A percentile compares a stretch with the other conserved stretches of the same genome.
Evolutionary conservation across 2,797 vertebrate species (phyloP).

Genomic region (Myotis pilosus): DNA sequence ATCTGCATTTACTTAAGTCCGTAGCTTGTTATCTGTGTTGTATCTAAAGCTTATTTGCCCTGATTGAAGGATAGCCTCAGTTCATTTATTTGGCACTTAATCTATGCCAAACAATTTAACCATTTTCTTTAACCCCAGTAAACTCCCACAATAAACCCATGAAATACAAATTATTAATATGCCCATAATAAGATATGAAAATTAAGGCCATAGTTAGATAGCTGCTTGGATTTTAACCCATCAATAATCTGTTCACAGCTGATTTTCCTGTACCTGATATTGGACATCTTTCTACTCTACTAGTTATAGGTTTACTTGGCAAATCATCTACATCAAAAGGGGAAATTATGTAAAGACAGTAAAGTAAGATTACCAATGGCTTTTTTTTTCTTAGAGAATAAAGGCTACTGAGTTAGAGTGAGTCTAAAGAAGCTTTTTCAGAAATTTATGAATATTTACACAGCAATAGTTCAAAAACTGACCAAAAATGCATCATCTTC

Average conservation of each 20-base stretch:
- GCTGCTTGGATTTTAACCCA: not conserved
- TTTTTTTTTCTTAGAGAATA: not conserved
- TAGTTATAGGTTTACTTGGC: not conserved
- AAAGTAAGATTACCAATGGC: not conserved
- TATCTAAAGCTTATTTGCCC: not conserved
- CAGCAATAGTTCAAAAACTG: not conserved
- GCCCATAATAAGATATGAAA: not conserved
- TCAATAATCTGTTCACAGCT: not conserved
- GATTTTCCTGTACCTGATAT: not conserved
- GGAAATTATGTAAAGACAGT: not conserved
- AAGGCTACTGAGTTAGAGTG: not conserved
- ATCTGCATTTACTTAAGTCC: not conserved
- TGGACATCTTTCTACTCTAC: not conserved
- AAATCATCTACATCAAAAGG: not conserved
- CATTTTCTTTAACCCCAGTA: not conserved
- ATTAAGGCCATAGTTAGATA: not conserved
- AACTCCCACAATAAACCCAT: not conserved
- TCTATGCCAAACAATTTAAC: not conserved
- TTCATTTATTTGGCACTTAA: not conserved
- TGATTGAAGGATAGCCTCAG: not conserved
- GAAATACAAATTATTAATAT: not conserved
- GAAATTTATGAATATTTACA: not conserved
- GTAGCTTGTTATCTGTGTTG: not conserved
- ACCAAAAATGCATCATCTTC: not conserved
- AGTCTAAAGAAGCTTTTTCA: not conserved